phyloP scores from a whole-genome alignment of 2,888 invertebrate genomes.

The Lycaena phlaeas region DNA sequence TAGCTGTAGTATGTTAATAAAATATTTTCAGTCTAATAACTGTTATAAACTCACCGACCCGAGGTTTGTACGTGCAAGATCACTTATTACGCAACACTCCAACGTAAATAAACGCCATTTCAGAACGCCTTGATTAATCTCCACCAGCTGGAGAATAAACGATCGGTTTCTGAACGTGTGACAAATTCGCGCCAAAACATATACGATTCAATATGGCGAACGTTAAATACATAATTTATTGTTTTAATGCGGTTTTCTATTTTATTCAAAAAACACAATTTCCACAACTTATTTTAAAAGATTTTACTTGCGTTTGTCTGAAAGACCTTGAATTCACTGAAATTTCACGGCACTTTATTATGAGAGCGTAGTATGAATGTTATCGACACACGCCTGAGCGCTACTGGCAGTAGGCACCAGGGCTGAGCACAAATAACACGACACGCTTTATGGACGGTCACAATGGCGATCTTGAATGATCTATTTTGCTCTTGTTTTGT shows the following conservation, averaged over 20 bases:
- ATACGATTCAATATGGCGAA: background rate
- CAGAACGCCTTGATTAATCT: background rate
- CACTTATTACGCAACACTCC: background rate
- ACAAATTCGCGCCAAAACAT: background rate
- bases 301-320: too few species aligned
- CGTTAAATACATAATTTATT: background rate
- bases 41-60: background rate
- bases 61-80: background rate
- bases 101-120: background rate
- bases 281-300: background rate
- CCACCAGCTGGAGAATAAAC: slow-evolving; percentile 1
- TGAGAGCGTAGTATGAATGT: slow-evolving; percentile 16
- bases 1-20: too few species aligned
- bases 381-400: slow-evolving; percentile 29
- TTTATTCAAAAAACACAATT: slow-evolving; percentile 1
- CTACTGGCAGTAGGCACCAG: slow-evolving; percentile 43
- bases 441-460: slow-evolving; percentile 33
- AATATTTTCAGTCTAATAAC: too few species aligned
- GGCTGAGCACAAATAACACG: slow-evolving; percentile 32
- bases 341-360: background rate
- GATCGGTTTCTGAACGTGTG: too few species aligned
- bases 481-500: slow-evolving; percentile 1
- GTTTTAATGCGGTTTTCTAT: too few species aligned
- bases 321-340: background rate
- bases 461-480: background rate